Base-by-base conservation (phyloP, 2,113 vertebrate genomes). In the Semicossyphus pulcher region DNA sequence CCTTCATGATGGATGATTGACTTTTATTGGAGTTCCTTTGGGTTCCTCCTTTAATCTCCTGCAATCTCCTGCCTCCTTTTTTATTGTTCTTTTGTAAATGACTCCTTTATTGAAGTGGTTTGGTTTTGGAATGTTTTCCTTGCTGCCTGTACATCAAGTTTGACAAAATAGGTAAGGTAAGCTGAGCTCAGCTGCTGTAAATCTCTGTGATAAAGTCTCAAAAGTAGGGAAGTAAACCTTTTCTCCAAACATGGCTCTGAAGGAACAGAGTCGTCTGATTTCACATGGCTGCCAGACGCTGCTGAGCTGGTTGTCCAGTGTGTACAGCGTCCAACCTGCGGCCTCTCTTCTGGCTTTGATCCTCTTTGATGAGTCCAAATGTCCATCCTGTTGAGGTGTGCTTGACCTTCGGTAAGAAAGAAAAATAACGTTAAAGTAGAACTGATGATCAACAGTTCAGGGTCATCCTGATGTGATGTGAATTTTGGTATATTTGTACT, bases 1-100 rank as follows among this genome's bases (percentile, higher is more conserved):
- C 12, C 44, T 2, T 20, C 5, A 15, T 70, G 44, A 83, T 54
- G 49, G 47, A 31, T 26, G 29, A 20, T 15, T 10, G 18, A 37
- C 11, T 78, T 60, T 76, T 66, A 76, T 60, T 59, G 23, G 25
- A 32, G 6, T 56, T 65, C 14, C 12, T 31, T 9, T 31, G 21
- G 10, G 31, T 29, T 59, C 25, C 47, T 53, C 34, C 64, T 65
- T 79, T 83, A 37, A 75, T 75, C 64, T 79, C 7, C 15, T 4
- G 10, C 25, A 37, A 75, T 75, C 64, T 79, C 7, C 15, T 4
- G 10, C 25, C 60, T 44, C 31, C 58, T 4, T 61, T 4, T 61
- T 37, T 62, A 57, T 31, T 81, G 16, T 32, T 37, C 49, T 52
- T 69, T 7, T 41, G 4, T 39, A 39, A 72, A 12, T 14, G 9